phyloP scores from a whole-genome alignment of 2,113 vertebrate genomes.

The Clarias gariepinus region DNA sequence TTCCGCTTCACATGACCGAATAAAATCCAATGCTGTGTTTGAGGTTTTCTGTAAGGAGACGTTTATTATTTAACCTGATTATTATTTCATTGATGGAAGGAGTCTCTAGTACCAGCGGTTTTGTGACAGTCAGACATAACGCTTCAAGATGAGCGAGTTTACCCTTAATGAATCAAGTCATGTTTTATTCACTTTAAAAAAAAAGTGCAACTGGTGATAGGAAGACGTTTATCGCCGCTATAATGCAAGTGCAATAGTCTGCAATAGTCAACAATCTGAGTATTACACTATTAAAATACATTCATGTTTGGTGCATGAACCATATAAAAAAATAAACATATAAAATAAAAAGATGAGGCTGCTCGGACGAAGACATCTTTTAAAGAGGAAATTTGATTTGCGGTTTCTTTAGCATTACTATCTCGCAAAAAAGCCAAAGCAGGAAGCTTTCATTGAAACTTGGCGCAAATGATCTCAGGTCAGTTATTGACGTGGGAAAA shows the following conservation, averaged over 20 bases:
- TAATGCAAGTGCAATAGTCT: neutral
- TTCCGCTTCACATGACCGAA: neutral
- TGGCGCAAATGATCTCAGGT: neutral
- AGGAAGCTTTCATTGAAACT: slow-evolving; percentile 7
- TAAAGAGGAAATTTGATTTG: neutral
- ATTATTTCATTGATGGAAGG: neutral
- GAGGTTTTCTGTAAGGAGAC: neutral
- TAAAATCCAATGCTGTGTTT: neutral
- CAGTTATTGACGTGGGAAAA: slow-evolving; percentile 51
- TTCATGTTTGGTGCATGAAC: neutral
- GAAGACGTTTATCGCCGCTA: neutral
- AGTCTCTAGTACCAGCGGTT: neutral
- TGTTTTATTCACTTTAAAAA: neutral
- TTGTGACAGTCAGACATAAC: neutral
- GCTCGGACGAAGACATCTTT: neutral
- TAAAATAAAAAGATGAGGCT: neutral
- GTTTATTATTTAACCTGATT: neutral
- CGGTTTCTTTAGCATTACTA: neutral
- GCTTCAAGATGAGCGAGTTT: neutral
- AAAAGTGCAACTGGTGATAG: neutral
- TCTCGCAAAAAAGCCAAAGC: neutral
- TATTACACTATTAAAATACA: neutral
- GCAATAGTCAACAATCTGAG: neutral
- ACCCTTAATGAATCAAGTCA: neutral
- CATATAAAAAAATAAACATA: neutral